phyloP scores from a whole-genome alignment of 2,113 vertebrate genomes.

The Cynoglossus semilaevis region DNA sequence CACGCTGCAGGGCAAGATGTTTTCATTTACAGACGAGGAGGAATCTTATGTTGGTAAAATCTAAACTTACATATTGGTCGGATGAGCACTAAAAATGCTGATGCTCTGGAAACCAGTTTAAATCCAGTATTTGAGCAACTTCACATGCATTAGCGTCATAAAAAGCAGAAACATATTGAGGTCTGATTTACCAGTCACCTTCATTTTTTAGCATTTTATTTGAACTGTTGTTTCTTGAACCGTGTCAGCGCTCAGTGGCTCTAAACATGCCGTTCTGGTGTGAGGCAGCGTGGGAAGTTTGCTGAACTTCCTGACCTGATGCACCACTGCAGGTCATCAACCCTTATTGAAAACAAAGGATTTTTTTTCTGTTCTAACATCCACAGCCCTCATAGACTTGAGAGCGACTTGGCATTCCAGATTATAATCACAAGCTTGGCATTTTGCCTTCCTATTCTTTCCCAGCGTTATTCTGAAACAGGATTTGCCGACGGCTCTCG shows the following conservation, averaged over 20 bases:
- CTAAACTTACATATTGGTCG: no score
- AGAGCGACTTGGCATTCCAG: slow-evolving; percentile 70
- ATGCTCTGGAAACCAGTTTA: no score
- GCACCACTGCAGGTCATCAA: slow-evolving; percentile 61
- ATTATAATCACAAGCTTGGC: slow-evolving; percentile 64
- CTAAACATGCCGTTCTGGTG: slow-evolving; percentile 26
- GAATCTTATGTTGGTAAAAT: no score
- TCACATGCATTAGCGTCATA: no score
- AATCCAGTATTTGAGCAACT: no score
- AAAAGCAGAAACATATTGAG: no score
- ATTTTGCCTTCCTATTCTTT: slow-evolving; percentile 64
- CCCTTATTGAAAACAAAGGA: slow-evolving; percentile 67
- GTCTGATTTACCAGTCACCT: no score
- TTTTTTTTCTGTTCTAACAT: slow-evolving; percentile 72
- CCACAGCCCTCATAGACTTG: slow-evolving; percentile 61
- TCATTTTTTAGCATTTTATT: no score
- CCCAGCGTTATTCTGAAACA: slow-evolving; percentile 56
- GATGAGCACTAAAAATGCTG: no score
- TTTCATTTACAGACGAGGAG: no score
- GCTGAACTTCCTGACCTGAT: slow-evolving; percentile 69
- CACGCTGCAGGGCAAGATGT: no score
- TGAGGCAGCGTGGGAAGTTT: slow-evolving; percentile 73
- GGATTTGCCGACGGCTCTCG: slow-evolving; percentile 65
- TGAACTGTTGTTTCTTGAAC: no score
- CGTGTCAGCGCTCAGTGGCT: not conserved